phyloP scores from a whole-genome alignment of 2,888 invertebrate species.

The Helobdella robusta region DNA sequence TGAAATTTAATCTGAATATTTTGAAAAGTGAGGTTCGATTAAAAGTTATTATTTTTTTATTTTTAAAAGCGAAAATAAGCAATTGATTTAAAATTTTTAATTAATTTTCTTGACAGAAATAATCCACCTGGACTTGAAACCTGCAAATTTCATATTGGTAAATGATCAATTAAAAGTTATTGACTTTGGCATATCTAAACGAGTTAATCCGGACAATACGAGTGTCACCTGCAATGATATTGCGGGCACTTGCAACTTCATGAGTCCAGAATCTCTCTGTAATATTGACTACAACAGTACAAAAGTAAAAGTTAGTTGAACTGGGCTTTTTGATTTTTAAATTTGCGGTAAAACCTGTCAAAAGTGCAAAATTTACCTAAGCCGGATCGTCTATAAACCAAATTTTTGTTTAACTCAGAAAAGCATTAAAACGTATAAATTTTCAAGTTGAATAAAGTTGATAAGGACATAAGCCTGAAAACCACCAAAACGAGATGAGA shows the following conservation, averaged over 20 bases:
- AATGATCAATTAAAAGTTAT: constrained; percentile 79
- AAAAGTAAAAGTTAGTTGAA: too few relatives aligned
- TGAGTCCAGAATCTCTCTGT: constrained; percentile 72
- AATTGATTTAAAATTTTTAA: not conserved
- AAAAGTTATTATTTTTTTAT: not conserved
- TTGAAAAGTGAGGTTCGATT: not conserved
- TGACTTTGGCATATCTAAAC: constrained; percentile 87
- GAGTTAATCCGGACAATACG: constrained; percentile 75
- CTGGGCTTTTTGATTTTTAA: too few relatives aligned
- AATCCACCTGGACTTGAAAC: constrained; percentile 91
- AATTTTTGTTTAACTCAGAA: too few relatives aligned
- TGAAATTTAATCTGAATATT: not conserved
- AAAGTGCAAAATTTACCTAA: too few relatives aligned
- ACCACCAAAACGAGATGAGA: too few relatives aligned
- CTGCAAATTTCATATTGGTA: constrained; percentile 85
- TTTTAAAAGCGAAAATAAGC: not conserved
- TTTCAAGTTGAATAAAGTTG: too few relatives aligned
- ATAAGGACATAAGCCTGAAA: too few relatives aligned
- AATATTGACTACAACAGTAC: too few relatives aligned
- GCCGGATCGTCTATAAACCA: too few relatives aligned
- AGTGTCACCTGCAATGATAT: constrained; percentile 65
- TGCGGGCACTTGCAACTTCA: constrained; percentile 80
- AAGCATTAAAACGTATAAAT: too few relatives aligned
- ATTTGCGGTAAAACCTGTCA: too few relatives aligned
- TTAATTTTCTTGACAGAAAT: constrained; percentile 58